Evolutionary conservation across 1,140 invertebrate species (phyloP).

Genomic region (Heliconius himera): DNA sequence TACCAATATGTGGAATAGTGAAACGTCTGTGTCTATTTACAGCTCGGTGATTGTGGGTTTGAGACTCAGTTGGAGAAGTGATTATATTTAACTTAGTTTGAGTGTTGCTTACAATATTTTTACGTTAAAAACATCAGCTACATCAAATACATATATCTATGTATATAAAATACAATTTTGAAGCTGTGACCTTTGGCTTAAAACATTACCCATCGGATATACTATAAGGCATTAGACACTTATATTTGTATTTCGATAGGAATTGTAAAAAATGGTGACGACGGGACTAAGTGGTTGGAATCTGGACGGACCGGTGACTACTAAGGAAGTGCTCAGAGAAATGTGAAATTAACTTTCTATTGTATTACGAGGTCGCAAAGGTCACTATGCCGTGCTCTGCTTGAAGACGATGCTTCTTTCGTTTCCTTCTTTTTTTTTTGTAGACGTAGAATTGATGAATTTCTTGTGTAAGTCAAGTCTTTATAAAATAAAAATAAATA

Average conservation of each 20-base stretch:
- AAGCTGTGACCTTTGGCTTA: neutral
- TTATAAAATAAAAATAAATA: neutral
- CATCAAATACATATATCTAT: too few relatives aligned
- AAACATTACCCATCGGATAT: neutral
- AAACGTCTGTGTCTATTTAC: too few relatives aligned
- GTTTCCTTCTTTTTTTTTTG: neutral
- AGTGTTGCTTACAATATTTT: too few relatives aligned
- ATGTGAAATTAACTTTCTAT: slow-evolving; percentile 38
- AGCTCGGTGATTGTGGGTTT: too few relatives aligned
- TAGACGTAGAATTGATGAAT: neutral
- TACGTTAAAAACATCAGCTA: too few relatives aligned
- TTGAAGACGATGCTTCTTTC: neutral
- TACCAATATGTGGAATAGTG: too few relatives aligned
- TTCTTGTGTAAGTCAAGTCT: neutral
- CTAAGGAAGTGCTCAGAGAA: slow-evolving; percentile 28
- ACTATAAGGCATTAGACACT: neutral
- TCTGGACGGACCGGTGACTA: slow-evolving; percentile 47
- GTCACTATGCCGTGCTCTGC: slow-evolving; percentile 28
- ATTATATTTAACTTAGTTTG: too few relatives aligned
- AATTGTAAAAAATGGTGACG: slow-evolving; percentile 30
- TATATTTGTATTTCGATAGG: neutral
- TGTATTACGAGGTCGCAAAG: slow-evolving; percentile 31
- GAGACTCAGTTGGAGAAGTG: too few relatives aligned
- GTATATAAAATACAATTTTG: neutral
- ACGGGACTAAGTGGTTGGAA: slow-evolving; percentile 35